Percentiles rank a stretch among this genome's conserved stretches.
Evolutionary conservation across 53 echinoderm and acorn worm genomes (phyloP).

Genomic region (Mesocentrotus franciscanus): DNA sequence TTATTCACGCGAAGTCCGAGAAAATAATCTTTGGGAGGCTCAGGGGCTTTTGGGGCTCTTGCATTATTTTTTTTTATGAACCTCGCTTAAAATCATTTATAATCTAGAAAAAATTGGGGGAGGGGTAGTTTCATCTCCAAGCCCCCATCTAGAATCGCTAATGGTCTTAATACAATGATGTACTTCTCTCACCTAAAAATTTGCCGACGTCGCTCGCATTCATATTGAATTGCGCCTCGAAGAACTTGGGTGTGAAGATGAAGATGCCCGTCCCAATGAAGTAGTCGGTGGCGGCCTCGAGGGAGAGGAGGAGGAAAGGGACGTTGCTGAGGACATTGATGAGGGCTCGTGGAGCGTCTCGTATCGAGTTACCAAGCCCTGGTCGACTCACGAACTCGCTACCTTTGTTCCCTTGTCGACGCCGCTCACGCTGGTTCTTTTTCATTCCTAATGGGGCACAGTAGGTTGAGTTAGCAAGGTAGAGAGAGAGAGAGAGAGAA

Average conservation of each 20-base stretch:
- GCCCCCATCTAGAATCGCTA: neutral
- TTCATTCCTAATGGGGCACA: neutral
- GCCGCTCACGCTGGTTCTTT: neutral
- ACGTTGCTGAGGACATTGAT: constrained; percentile 30
- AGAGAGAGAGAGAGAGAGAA: neutral
- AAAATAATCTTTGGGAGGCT: too few species aligned
- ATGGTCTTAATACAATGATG: neutral
- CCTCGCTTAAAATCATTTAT: too few species aligned
- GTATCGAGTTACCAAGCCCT: constrained; percentile 25
- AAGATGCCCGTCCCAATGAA: constrained; percentile 5
- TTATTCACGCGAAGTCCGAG: too few species aligned
- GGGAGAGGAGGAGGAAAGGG: constrained; percentile 42
- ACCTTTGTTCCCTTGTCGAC: constrained; percentile 39
- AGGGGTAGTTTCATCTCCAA: too few species aligned
- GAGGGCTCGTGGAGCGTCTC: constrained; percentile 38
- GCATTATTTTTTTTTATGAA: too few species aligned
- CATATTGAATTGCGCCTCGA: constrained; percentile 58
- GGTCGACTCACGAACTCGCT: constrained; percentile 43
- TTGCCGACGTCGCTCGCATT: constrained; percentile 36
- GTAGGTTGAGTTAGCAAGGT: neutral
- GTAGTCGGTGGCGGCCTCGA: constrained; percentile 18
- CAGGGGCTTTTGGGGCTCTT: too few species aligned
- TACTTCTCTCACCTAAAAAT: constrained; percentile 15
- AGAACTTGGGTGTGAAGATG: constrained; percentile 32
- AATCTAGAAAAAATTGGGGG: too few species aligned